Conservation (phyloP, 2,888 invertebrate species). For the Proisotoma minuta region DNA sequence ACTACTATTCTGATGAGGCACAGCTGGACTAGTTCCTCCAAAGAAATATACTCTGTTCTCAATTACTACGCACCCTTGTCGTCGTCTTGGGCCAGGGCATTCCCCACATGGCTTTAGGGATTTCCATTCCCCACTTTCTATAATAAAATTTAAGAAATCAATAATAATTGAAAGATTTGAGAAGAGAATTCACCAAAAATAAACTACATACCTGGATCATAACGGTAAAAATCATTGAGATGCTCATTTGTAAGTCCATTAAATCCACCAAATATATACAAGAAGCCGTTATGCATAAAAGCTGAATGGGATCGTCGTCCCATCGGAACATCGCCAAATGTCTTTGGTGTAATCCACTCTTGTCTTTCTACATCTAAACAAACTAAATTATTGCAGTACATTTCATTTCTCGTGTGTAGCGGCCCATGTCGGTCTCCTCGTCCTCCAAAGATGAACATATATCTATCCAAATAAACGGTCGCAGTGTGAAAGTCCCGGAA, state of each 20-base stretch:
- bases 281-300: conserved; percentile 68
- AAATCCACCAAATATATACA: conserved; percentile 88
- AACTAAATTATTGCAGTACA: conserved; percentile 63
- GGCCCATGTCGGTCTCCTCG: conserved; percentile 68
- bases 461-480: conserved; percentile 64
- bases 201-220: conserved; percentile 53
- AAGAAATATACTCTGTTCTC: conserved; percentile 73
- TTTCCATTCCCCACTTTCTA: conserved; percentile 44
- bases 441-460: conserved; percentile 87
- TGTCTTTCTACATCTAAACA: conserved; percentile 67
- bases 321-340: conserved; percentile 62
- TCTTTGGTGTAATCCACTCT: conserved; percentile 64
- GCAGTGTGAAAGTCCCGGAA: conserved; percentile 87
- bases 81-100: conserved; percentile 50
- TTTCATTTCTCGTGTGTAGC: conserved; percentile 63
- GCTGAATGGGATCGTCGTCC: conserved; percentile 88
- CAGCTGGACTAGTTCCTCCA: conserved; percentile 69
- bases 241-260: conserved; percentile 71
- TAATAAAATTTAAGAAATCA: too few relatives aligned
- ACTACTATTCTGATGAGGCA: conserved; percentile 19
- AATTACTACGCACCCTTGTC: conserved; percentile 76
- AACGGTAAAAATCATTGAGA: conserved; percentile 77
- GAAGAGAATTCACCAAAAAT: neutral
- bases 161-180: neutral
- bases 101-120: conserved; percentile 37